Conservation (phyloP, 2,888 invertebrate genomes). For the Mamestra brassicae region DNA sequence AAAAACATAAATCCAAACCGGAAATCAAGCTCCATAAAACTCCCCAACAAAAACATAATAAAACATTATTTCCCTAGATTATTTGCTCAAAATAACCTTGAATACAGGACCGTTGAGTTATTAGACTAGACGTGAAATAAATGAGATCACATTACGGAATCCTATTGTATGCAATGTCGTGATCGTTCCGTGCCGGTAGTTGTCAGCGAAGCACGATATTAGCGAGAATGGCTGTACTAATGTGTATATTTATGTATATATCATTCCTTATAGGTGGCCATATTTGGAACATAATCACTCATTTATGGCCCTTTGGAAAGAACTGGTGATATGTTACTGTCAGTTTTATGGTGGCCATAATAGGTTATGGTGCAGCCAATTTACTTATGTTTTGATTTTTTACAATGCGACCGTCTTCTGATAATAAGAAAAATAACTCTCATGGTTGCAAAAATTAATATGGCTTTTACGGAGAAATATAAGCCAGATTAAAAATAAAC, state of each 20-base stretch:
- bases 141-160: conserved; percentile 69
- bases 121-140: conserved; percentile 64
- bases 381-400: background rate
- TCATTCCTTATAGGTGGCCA: conserved; percentile 31
- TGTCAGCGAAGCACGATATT: conserved; percentile 61
- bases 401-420: too few relatives aligned
- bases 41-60: conserved; percentile 21
- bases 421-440: background rate
- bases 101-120: conserved; percentile 53
- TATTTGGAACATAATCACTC: conserved; percentile 43
- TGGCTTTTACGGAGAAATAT: background rate
- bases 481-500: background rate
- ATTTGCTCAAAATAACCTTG: conserved; percentile 60
- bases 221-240: conserved; percentile 49
- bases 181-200: conserved; percentile 64
- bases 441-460: too few relatives aligned
- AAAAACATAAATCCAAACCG: background rate
- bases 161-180: conserved; percentile 67
- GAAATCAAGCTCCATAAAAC: conserved; percentile 13
- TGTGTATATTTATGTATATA: conserved; percentile 56
- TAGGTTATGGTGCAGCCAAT: background rate
- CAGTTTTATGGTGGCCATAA: background rate
- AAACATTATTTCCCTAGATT: conserved; percentile 23
- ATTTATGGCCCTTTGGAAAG: conserved; percentile 22
- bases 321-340: background rate